phyloP scores from a whole-genome alignment of 2,888 invertebrate species.

The Linyphia triangularis region DNA sequence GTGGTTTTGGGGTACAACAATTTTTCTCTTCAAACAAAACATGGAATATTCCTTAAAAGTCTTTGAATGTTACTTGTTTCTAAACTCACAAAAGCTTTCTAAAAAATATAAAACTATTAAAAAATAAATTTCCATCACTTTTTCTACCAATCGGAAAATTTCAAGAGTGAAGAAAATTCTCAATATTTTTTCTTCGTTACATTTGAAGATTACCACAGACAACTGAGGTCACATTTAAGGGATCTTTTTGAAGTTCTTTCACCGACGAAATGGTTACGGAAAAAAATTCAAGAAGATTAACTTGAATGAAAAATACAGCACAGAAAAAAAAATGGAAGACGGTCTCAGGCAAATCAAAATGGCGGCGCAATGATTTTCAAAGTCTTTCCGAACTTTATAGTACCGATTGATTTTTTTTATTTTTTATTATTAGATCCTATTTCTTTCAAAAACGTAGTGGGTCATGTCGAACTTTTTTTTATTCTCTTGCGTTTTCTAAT shows the following conservation, averaged over 20 bases:
- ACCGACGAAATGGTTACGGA: slow-evolving; percentile 9
- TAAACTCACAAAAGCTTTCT: neutral
- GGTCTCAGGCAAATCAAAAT: slow-evolving; percentile 63
- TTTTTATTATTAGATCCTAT: slow-evolving; percentile 67
- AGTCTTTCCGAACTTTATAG: slow-evolving; percentile 60
- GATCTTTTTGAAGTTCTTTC: slow-evolving; percentile 59
- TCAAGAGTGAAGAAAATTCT: neutral
- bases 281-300: slow-evolving; percentile 47
- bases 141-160: neutral
- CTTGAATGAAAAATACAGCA: slow-evolving; percentile 41
- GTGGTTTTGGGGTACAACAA: too few relatives aligned
- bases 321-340: slow-evolving; percentile 40
- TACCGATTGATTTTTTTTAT: slow-evolving; percentile 64
- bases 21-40: too few relatives aligned
- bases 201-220: slow-evolving; percentile 58
- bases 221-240: slow-evolving; percentile 63
- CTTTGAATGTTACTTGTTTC: neutral
- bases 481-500: slow-evolving; percentile 14
- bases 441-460: slow-evolving; percentile 58
- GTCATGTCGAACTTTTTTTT: slow-evolving; percentile 67
- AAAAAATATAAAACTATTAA: neutral
- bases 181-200: neutral
- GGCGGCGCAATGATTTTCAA: slow-evolving; percentile 64
- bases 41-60: too few relatives aligned
- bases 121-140: neutral